These are phyloP conservation scores for Caerostris darwini DNA, from an alignment of 1,140 invertebrate species.

Conservation along the genomic window DNA sequence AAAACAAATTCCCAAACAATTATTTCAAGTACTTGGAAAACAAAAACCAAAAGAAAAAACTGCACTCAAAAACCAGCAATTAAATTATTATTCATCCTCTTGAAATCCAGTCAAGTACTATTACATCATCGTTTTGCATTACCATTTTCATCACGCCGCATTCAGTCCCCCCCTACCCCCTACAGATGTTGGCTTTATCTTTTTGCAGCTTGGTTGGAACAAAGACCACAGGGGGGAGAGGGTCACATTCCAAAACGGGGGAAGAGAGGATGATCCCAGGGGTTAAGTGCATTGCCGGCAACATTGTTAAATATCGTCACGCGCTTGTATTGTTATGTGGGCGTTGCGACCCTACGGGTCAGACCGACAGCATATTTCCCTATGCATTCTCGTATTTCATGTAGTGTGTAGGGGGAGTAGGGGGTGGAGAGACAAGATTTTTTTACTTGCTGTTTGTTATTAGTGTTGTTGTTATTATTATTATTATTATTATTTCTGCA, in stretches of 20 bases:
- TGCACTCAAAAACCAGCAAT: conserved; percentile 11
- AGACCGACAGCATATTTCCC: conserved; percentile 21
- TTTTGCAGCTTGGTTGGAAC: neutral
- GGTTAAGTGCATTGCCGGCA: conserved; percentile 65
- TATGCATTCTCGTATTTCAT: neutral
- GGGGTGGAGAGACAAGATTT: conserved; percentile 3
- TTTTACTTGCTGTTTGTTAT: neutral
- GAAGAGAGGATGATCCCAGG: conserved; percentile 35
- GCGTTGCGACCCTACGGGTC: conserved; percentile 46
- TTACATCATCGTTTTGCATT: conserved; percentile 29
- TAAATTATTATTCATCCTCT: conserved; percentile 31
- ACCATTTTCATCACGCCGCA: conserved; percentile 38
- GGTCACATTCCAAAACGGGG: conserved; percentile 10
- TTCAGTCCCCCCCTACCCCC: neutral
- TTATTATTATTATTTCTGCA: conserved; percentile 28
- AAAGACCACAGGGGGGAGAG: neutral
- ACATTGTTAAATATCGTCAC: conserved; percentile 75
- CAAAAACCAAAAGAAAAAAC: neutral
- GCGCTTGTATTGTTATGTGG: conserved; percentile 67
- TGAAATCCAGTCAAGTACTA: neutral
- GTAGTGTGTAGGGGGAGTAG: neutral
- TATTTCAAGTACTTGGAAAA: too few relatives aligned
- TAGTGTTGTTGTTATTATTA: neutral
- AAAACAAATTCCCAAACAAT: too few relatives aligned
- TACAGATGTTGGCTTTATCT: neutral